Evolutionary conservation across 2,888 invertebrate genomes (phyloP), one percentile per base, ranked within the genome.

Genomic region (Escarpia spicata): DNA sequence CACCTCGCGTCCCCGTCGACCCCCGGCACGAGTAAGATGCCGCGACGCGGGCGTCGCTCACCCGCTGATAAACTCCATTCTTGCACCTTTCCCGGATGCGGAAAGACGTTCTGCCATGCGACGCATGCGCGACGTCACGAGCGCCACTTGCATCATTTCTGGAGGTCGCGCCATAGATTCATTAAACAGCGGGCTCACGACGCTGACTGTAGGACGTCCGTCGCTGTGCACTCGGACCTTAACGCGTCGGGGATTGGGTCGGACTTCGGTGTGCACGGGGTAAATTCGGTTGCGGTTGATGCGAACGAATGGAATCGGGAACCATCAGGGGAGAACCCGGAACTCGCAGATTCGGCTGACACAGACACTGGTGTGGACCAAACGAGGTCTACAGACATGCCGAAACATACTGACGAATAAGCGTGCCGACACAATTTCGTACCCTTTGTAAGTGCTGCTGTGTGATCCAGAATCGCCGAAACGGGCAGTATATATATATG

Each of bases 1-100:
- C 75, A 26, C 26, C 26, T 4, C 19, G 75, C 75, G 75, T 26
- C 26, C 75, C 75, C 75, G 75, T n/a, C 75, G 75, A 75, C 75
- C 2, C 19, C 75, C 75, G 26, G 75, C 75, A 26, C 75, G 75
- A 26, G 6, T 26, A 26, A 6, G 2, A 26, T n/a, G 19, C n/a
- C 19, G 75, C 75, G 75, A 19, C 75, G 75, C 75, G 75, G 75
- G 3, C 19, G 0, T 75, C 26, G 4, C 75, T 75, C 75, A 15
- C 19, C 75, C 75, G 75, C 75, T 4, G n/a, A 75, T 26, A 75
- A 26, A 75, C 75, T 75, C 75, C 26, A 75, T 75, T 75, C 75
- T 19, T 75, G 75, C 75, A 26, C 75, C 75, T 75, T 75, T 75
- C 75, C 75, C 75, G 75, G 75, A 75, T 75, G 75, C 75, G 75